These are phyloP conservation scores for Turritopsis dohrnii DNA, from an alignment of 30 jellyfish, hydroid and myxozoan species.

Conservation along the genomic window DNA sequence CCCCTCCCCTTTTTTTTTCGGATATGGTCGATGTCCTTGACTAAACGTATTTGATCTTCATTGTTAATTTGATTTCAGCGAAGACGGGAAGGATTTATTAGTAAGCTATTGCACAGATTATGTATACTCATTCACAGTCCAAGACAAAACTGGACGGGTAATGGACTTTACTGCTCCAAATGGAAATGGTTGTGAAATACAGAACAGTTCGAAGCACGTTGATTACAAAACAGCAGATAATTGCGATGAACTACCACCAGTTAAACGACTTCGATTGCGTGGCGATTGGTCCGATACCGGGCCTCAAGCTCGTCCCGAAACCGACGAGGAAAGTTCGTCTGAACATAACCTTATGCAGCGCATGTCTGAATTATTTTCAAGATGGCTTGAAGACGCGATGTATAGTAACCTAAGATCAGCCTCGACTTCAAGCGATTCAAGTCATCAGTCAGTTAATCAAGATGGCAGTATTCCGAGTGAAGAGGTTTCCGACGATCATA, in stretches of 20 bases:
- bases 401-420: neutral
- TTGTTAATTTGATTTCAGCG: slow-evolving; percentile 41
- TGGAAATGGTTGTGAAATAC: neutral
- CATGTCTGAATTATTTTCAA: slow-evolving; percentile 55
- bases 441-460: neutral
- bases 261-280: slow-evolving; percentile 73
- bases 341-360: slow-evolving; percentile 57
- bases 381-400: slow-evolving; percentile 65
- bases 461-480: too few relatives aligned
- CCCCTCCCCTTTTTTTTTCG: too few relatives aligned
- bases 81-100: slow-evolving; percentile 53
- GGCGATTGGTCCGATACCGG: slow-evolving; percentile 99
- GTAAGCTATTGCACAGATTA: slow-evolving; percentile 82
- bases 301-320: slow-evolving; percentile 80
- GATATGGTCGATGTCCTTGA: too few relatives aligned
- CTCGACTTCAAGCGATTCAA: slow-evolving; percentile 13
- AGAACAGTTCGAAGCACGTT: neutral
- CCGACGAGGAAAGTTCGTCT: slow-evolving; percentile 42
- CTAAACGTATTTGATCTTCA: neutral
- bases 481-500: neutral
- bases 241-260: slow-evolving; percentile 41
- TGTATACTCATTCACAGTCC: slow-evolving; percentile 54
- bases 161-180: neutral
- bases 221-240: slow-evolving; percentile 20
- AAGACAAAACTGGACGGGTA: slow-evolving; percentile 7